These are phyloP conservation scores for Phoeniculus purpureus DNA, from an alignment of 2,797 vertebrate species.

Conservation along the genomic window DNA sequence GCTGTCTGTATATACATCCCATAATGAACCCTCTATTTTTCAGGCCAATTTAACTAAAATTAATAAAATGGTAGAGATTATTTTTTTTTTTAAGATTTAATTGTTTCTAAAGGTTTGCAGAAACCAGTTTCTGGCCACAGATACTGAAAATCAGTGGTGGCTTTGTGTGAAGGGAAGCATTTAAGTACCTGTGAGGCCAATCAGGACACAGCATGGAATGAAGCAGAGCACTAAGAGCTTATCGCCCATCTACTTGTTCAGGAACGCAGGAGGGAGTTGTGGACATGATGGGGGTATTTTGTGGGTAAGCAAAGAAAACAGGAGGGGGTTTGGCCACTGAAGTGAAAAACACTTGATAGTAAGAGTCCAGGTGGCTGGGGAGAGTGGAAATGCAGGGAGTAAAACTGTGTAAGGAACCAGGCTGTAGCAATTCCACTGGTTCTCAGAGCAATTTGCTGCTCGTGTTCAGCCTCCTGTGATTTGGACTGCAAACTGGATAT, in stretches of 20 bases:
- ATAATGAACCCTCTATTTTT: not conserved
- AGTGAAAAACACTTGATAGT: not conserved
- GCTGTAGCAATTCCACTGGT: not conserved
- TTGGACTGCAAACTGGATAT: not conserved
- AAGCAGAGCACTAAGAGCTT: not conserved
- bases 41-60: not conserved
- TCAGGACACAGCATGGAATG: not conserved
- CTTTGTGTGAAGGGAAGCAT: not conserved
- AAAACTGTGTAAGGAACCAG: not conserved
- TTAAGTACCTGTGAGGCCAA: not conserved
- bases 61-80: not conserved
- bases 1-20: not conserved
- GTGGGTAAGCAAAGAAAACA: not conserved
- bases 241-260: not conserved
- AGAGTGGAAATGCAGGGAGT: not conserved
- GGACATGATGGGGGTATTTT: not conserved
- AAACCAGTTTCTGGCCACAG: not conserved
- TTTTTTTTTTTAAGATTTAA: not conserved
- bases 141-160: not conserved
- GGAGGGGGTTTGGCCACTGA: not conserved
- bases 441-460: not conserved
- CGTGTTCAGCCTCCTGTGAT: accelerated
- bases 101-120: not conserved
- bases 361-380: not conserved
- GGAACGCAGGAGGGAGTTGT: not conserved